These are phyloP conservation scores for Toxostoma redivivum DNA, from an alignment of 2,113 vertebrate genomes.

Conservation along the genomic window DNA sequence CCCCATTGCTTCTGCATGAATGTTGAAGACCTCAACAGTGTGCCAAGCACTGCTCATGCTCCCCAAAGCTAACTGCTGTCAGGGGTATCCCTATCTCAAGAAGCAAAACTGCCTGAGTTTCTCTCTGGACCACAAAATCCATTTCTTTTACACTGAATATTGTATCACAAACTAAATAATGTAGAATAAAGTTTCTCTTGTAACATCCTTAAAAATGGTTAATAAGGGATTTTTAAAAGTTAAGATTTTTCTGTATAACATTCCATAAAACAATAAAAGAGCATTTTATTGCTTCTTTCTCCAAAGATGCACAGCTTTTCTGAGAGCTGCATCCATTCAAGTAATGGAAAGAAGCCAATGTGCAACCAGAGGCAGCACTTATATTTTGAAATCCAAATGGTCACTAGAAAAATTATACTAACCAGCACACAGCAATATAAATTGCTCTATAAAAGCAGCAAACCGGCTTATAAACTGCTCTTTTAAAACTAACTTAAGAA, in stretches of 20 bases:
- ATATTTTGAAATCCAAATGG: not conserved
- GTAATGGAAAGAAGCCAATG: constrained; percentile 44
- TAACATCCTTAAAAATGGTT: not conserved
- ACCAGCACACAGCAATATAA: constrained; percentile 26
- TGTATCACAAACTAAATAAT: not conserved
- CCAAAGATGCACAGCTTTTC: not conserved
- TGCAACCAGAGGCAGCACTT: constrained; percentile 13
- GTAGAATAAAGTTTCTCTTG: not conserved
- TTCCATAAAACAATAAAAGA: constrained; percentile 14
- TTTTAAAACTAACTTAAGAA: constrained; percentile 25
- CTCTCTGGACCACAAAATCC: not conserved
- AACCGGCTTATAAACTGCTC: constrained; percentile 33
- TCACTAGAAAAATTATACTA: constrained; percentile 53
- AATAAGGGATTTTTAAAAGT: constrained; percentile 7
- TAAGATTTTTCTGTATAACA: not conserved
- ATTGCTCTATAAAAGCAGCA: constrained; percentile 31
- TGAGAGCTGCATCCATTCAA: constrained; percentile 15
- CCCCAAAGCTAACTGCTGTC: not conserved
- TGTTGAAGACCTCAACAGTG: not conserved
- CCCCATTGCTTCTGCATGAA: rapidly evolving
- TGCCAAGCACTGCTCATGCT: rapidly evolving
- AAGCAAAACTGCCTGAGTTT: not conserved
- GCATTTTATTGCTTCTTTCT: constrained; percentile 15
- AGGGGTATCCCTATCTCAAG: not conserved
- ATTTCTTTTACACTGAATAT: not conserved